Base-by-base conservation (phyloP, 2,113 vertebrate genomes). In the Hemiprocne comata region DNA sequence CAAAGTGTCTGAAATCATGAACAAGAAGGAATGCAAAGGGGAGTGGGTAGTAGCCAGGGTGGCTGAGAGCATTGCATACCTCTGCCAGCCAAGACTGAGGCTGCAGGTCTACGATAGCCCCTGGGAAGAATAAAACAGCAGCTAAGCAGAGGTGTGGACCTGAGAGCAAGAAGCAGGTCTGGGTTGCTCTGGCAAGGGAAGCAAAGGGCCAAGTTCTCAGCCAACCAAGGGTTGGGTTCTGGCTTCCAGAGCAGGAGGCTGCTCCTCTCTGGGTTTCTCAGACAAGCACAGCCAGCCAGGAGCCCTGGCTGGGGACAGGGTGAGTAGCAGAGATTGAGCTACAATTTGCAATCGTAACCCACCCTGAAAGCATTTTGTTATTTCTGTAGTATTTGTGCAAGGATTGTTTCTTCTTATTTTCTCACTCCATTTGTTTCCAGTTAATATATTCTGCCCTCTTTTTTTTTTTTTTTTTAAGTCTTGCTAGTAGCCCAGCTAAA, bases 71-170 rank as follows among this genome's bases (percentile, higher is more conserved):
- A 2, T 12, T n/a, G 75, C 85, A 34, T 72, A 14, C 51, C 87
- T 82, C 82, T 0, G 51, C 91, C 94, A 96, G 92, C 7, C 0
- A 25, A 83, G 79, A 69, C 85, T 95, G 86, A 44, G 60, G 92
- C 95, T 94, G 87, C 85, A 53, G 87, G 72, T 91, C 94, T 83
- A 84, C 46, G 74, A 44, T 21, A 74, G 69, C 95, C 82, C 61
- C 3, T 53, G 94, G 94, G 95, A 96, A 92, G 82, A 80, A 86
- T 93, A 94, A 95, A 94, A 95, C 64, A 74, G 79, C 79, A 13
- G 7, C 90, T 95, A 88, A 67, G 72, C 46, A 86, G 94, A 96
- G 94, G 78, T 93, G 87, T 94, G 93, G 94, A 90, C n/a, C 85
- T 93, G 89, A 44, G 74, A 95, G 89, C 80, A 89, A 48, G 84